Conservation (phyloP, 2,113 vertebrate genomes). For the Columba janthina region DNA sequence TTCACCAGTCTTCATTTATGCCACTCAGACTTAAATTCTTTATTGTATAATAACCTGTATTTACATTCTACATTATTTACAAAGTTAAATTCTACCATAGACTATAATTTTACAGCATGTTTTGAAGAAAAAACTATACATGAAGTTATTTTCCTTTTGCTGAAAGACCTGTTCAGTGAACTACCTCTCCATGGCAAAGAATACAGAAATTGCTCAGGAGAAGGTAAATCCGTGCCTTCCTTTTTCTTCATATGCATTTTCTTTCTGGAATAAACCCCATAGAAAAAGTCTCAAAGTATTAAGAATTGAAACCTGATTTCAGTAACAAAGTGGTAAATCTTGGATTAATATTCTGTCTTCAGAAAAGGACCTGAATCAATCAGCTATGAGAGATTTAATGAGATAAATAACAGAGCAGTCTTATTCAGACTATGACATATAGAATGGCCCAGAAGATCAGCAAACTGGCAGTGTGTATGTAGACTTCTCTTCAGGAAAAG, state of each 20-base stretch:
- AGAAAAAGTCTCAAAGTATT: background rate
- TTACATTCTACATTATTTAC: background rate
- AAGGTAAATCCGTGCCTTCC: background rate
- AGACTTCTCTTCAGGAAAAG: background rate
- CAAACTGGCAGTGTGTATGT: background rate
- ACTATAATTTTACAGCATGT: background rate
- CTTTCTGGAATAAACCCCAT: background rate
- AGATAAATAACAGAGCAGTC: background rate
- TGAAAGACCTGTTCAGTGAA: background rate
- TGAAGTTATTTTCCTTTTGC: background rate
- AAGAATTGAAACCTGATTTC: background rate
- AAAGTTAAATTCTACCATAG: background rate
- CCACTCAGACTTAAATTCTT: constrained; percentile 21
- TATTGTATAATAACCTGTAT: background rate
- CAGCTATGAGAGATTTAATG: background rate
- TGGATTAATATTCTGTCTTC: background rate
- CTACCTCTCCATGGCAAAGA: background rate
- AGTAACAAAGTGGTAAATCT: background rate
- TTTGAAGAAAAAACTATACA: background rate
- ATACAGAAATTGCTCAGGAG: background rate
- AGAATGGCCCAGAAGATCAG: background rate
- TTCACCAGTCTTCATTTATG: background rate
- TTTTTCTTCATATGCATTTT: background rate
- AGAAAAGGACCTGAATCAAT: background rate
- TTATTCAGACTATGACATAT: background rate